Conservation (phyloP, 2,888 invertebrate genomes). For the Lamproptera curius region DNA sequence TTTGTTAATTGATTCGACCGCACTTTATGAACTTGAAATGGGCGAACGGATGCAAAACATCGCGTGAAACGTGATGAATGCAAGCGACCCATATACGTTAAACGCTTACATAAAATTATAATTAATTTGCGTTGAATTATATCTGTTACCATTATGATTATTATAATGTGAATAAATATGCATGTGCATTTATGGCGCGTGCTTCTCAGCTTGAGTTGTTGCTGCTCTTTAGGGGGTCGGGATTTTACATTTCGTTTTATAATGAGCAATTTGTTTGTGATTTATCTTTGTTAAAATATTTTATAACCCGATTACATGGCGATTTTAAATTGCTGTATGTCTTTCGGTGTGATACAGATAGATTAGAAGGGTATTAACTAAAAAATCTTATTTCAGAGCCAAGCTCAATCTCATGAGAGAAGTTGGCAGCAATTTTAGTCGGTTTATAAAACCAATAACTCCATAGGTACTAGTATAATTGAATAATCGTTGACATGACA, state of each 20-base stretch:
- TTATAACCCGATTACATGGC: too few species aligned
- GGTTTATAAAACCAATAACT: too few species aligned
- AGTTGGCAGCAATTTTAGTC: too few species aligned
- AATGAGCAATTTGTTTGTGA: slow-evolving; percentile 1
- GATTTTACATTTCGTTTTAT: neutral
- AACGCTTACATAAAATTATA: slow-evolving; percentile 11
- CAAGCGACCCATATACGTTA: slow-evolving; percentile 11
- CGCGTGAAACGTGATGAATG: slow-evolving; percentile 8
- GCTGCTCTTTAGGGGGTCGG: slow-evolving; percentile 3
- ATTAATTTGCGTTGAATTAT: slow-evolving; percentile 16
- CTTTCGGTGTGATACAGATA: too few species aligned
- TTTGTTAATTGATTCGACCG: too few species aligned
- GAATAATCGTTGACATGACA: too few species aligned
- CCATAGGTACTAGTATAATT: too few species aligned
- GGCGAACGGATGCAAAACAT: slow-evolving; percentile 14
- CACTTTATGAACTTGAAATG: too few species aligned
- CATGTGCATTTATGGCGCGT: slow-evolving; percentile 9
- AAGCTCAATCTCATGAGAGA: too few species aligned
- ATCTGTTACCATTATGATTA: slow-evolving; percentile 6
- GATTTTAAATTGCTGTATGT: too few species aligned
- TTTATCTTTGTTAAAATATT: neutral
- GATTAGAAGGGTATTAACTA: too few species aligned
- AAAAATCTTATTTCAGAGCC: too few species aligned
- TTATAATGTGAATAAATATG: slow-evolving; percentile 5
- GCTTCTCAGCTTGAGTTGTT: neutral